Base-by-base conservation (phyloP, 2,888 invertebrate species). In the Macrophya annulata region DNA sequence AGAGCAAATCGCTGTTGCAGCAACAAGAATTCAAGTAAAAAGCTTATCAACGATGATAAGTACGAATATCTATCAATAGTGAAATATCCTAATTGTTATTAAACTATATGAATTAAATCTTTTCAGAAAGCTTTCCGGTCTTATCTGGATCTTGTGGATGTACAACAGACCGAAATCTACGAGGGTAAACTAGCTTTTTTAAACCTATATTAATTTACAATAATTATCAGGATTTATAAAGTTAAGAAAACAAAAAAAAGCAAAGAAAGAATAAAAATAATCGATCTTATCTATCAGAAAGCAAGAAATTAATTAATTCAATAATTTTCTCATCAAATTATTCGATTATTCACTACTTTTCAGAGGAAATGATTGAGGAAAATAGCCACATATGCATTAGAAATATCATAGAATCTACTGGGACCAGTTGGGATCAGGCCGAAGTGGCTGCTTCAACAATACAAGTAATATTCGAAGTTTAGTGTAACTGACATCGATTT, bases 1-100 rank as follows among this genome's bases (percentile, higher is more conserved):
- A 15, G 89, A 90, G 72, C 90, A 91, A 87, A 92, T 93, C 82
- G 90, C 90, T 4, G 83, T 88, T 17, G 90, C 89, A 4, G 91
- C 92, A 17, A 91, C 93, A 9, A 88, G 87, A 85, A 88, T 93
- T 68, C 90, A 90, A 86, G 91, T 88, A 87, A 25, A 62, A 62
- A 62, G n/a, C 65, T 74, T 55, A 82, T 86, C 4, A 51, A 17
- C 12, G 79, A 37, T 45, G 31, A 6, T 2, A n/a, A 62, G n/a
- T n/a, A 6, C n/a, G 4, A 62, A 62, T 31, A 62, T 21, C 17
- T n/a, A 17, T 40, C 3, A 37, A 37, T 25, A 6, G 4, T 37
- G 3, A 31, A 68, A 17, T 37, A 71, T 40, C 40, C 9, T 8
- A n/a, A 40, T 43, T n/a, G 3, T 68, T 31, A 17, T 37, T 68